phyloP scores from a whole-genome alignment of 2,888 invertebrate genomes.

The Dichetophora obliterata region DNA sequence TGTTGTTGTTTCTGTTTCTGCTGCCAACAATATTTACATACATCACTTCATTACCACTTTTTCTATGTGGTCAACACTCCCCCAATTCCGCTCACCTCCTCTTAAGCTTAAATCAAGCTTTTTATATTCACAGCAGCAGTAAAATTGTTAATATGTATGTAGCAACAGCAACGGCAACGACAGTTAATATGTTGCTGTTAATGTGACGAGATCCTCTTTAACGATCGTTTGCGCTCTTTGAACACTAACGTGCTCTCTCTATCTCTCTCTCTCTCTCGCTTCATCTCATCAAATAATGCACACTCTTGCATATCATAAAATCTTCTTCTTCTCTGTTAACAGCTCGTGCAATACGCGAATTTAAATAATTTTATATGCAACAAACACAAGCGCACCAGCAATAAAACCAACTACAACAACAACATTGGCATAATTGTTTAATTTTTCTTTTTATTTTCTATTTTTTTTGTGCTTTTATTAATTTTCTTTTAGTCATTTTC shows the following conservation, averaged over 20 bases:
- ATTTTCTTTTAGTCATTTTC: neutral
- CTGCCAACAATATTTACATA: neutral
- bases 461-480: neutral
- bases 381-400: slow-evolving; percentile 11
- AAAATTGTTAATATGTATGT: slow-evolving; percentile 7
- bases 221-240: neutral
- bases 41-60: neutral
- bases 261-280: no score
- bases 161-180: neutral
- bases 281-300: no score
- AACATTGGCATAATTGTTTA: slow-evolving; percentile 8
- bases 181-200: slow-evolving; percentile 17
- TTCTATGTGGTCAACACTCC: no score
- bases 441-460: no score
- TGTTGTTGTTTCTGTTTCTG: neutral
- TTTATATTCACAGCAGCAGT: slow-evolving; percentile 21
- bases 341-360: slow-evolving; percentile 14
- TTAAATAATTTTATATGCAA: slow-evolving; percentile 14
- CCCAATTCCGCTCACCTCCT: no score
- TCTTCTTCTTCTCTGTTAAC: neutral
- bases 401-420: neutral
- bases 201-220: neutral
- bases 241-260: neutral
- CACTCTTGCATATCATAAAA: neutral
- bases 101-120: slow-evolving; percentile 4